Conservation (phyloP, 2,113 vertebrate genomes). For the Psettodes erumei region DNA sequence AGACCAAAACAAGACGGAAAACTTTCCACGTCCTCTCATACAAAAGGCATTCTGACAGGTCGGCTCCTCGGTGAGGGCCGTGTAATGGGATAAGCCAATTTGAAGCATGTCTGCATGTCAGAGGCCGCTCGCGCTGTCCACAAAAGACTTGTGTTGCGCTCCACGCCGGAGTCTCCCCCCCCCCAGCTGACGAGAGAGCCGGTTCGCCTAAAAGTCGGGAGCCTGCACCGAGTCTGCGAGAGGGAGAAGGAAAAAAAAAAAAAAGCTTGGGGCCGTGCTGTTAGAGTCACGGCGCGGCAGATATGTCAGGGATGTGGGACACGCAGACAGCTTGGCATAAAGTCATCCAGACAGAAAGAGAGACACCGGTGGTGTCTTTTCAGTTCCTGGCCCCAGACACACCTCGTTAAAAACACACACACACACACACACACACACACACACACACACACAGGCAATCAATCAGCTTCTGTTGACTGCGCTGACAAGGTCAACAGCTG, state of each 20-base stretch:
- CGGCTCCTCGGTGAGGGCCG: slow-evolving; percentile 15
- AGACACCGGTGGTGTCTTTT: slow-evolving; percentile 22
- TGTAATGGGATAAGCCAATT: slow-evolving; percentile 13
- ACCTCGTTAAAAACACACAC: slow-evolving; percentile 7
- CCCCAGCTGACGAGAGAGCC: slow-evolving; percentile 6
- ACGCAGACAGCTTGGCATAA: slow-evolving; percentile 51
- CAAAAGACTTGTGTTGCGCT: not conserved
- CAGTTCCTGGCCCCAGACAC: slow-evolving; percentile 18
- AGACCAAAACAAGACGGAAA: slow-evolving; percentile 13
- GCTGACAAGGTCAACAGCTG: slow-evolving; percentile 57
- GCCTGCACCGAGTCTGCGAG: not conserved
- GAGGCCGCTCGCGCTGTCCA: slow-evolving; percentile 1
- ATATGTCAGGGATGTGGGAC: slow-evolving; percentile 43
- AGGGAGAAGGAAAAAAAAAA: slow-evolving; percentile 6
- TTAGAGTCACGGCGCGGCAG: slow-evolving; percentile 34
- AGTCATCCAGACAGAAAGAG: slow-evolving; percentile 48
- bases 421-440: slow-evolving; percentile 23
- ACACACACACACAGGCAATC: slow-evolving; percentile 17
- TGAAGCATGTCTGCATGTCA: slow-evolving; percentile 6
- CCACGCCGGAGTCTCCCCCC: no score
- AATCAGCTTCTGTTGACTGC: slow-evolving; percentile 47
- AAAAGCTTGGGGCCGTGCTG: slow-evolving; percentile 15
- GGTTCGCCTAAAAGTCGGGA: not conserved
- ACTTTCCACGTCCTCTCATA: slow-evolving; percentile 1
- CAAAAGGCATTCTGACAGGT: slow-evolving; percentile 28